Base-by-base conservation (phyloP, 2,888 invertebrate species). In the Protonemura montana region DNA sequence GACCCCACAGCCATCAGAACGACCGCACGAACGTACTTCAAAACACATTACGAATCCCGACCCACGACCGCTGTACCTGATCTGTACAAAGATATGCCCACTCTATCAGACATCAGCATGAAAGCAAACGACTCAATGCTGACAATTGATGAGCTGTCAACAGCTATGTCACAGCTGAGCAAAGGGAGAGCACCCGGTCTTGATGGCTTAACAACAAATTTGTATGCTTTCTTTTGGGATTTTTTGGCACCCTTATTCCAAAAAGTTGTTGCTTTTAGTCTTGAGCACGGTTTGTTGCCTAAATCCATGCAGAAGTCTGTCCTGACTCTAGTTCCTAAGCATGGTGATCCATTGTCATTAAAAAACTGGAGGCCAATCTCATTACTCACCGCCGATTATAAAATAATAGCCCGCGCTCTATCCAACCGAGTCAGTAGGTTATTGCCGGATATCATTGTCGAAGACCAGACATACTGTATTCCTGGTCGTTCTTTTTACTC, bases 331-430 rank as follows among this genome's bases (percentile, higher is more conserved):
- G 16, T 83, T 1, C 83, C 41, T 16, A 41, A 83, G 26, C n/a
- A 10, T 0, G 83, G 83, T 83, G 83, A 83, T 25, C n/a, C 10
- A 2, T 28, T 41, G 10, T 1, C 5, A 7, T 26, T 83, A 27
- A 83, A 59, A 7, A 83, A 83, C 59, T 83, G 83, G 59, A 7
- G 83, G 7, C 83, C 83, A 25, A 83, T 83, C 21, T 83, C 83
- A 42, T 25, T 83, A 25, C 83, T 83, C 6, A 83, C 41, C 21
- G 28, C 83, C 1, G 83, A 59, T 28, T 83, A 83, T 16, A 83
- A 83, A 42, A 83, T 83, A 0, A 42, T 83, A 3, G 42, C 83
- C 1, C n/a, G 59, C 26, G 42, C 42, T 5, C 1, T 83, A 59
- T n/a, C 59, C 0, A 83, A 42, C 27, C n/a, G 59, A 25, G 5